phyloP scores from a whole-genome alignment of 2,888 invertebrate genomes.

The Cistogaster globosa region DNA sequence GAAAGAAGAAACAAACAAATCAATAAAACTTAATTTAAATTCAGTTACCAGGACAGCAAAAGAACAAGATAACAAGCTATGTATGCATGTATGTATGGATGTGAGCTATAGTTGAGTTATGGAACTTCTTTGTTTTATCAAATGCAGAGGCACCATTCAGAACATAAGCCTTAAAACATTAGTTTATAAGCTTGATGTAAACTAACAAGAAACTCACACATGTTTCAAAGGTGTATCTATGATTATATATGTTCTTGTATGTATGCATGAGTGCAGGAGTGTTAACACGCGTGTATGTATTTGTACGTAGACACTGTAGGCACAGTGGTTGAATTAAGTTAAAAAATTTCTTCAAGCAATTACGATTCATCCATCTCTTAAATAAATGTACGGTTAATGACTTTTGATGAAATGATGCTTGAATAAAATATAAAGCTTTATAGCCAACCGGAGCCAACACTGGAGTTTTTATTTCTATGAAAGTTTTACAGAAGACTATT shows the following conservation, averaged over 20 bases:
- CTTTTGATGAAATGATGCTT: too few species aligned
- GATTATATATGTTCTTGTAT: neutral
- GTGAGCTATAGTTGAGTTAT: conserved; percentile 6
- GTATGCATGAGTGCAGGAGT: neutral
- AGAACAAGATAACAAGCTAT: conserved; percentile 8
- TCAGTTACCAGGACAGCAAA: neutral
- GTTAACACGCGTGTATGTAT: neutral
- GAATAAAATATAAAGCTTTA: too few species aligned
- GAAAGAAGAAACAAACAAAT: conserved; percentile 26
- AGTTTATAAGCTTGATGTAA: conserved; percentile 43
- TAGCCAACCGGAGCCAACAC: too few species aligned
- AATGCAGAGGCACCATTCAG: conserved; percentile 40
- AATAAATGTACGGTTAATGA: too few species aligned
- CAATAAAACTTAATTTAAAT: conserved; percentile 56
- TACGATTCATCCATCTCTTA: too few species aligned
- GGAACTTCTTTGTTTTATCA: conserved; percentile 47
- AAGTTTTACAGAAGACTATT: too few species aligned
- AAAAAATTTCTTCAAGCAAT: neutral
- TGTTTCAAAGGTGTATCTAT: neutral
- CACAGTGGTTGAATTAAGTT: conserved; percentile 2
- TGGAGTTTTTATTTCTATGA: too few species aligned
- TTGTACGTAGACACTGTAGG: too few species aligned
- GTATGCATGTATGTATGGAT: too few species aligned
- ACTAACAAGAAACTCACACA: conserved; percentile 2
- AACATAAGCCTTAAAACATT: conserved; percentile 61